A percentile compares a stretch with the other conserved stretches of the same genome.
These are phyloP conservation scores for Tupiocoris notatus DNA, from an alignment of 2,888 invertebrate genomes.

Conservation along the genomic window DNA sequence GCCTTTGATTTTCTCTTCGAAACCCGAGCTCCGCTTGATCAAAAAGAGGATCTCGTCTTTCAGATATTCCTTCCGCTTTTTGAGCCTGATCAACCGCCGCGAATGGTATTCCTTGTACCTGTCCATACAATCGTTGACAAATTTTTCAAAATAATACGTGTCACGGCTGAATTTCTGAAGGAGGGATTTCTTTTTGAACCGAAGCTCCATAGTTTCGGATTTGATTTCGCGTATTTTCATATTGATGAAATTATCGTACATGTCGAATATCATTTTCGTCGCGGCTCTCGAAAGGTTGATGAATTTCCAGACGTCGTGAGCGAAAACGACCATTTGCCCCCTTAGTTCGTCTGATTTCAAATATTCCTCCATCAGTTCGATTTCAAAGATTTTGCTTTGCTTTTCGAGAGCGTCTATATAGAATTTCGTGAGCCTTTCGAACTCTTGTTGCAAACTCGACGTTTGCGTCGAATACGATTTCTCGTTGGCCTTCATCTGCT, in stretches of 20 bases:
- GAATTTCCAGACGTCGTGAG: slow-evolving; percentile 22
- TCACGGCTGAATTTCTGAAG: slow-evolving; percentile 27
- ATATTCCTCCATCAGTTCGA: slow-evolving; percentile 22
- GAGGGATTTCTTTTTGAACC: slow-evolving; percentile 16
- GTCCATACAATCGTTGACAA: slow-evolving; percentile 30
- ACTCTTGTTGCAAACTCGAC: slow-evolving; percentile 7
- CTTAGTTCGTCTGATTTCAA: slow-evolving; percentile 14
- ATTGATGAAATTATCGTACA: slow-evolving; percentile 16
- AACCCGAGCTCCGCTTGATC: slow-evolving; percentile 7
- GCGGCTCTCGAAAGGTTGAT: slow-evolving; percentile 18
- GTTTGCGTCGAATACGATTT: slow-evolving; percentile 23
- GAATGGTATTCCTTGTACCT: slow-evolving; percentile 13
- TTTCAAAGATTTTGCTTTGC: slow-evolving; percentile 28
- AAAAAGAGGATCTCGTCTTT: slow-evolving; percentile 31
- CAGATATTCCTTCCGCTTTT: slow-evolving; percentile 25
- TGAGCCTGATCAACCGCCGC: slow-evolving; percentile 20
- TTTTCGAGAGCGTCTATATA: slow-evolving; percentile 30
- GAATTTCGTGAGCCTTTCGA: slow-evolving; percentile 16
- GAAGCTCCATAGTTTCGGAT: slow-evolving; percentile 7
- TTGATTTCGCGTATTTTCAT: slow-evolving; percentile 28
- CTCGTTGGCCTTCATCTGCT: slow-evolving; percentile 18
- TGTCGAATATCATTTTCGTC: slow-evolving; percentile 26
- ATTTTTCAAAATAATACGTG: slow-evolving; percentile 22
- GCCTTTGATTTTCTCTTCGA: slow-evolving; percentile 18
- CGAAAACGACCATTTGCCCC: slow-evolving; percentile 4